Evolutionary conservation across 2,113 vertebrate genomes (phyloP), one percentile per base, ranked within the genome.

Genomic region (Corydoras maculifer): DNA sequence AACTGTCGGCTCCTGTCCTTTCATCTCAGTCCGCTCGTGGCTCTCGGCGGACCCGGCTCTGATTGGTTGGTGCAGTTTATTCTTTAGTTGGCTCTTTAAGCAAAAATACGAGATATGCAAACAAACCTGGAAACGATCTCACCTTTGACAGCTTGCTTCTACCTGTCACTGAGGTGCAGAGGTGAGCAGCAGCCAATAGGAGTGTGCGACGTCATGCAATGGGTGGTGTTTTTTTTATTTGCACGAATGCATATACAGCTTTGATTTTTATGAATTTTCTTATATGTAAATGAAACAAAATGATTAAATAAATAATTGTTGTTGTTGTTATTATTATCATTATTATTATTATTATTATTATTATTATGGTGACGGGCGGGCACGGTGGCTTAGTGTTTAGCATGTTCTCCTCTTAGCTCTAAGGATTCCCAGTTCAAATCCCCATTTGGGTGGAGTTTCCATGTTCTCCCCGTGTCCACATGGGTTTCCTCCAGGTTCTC

Each of bases 181-280:
- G 73, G 77, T 78, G 50, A 12, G 12, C 13, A 25, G 25, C 35
- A 58, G 58, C 74, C 74, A 76, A 76, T 73, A 35, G 50, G 66
- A 49, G 31, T 10, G 58, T 8, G 57, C 5, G 0, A 76, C 70
- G 77, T 79, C 77, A 79, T 66, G 29, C 5, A 30, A 2, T 35
- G 49, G 50, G 65, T 63, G 43, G 9, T 6, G 53, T 57, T 30
- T 10, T 53, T 53, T 53, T 53, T 3, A 12, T 53, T 53, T 53
- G 51, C 51, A 53, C 3, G 51, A 13, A 11, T 53, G 9, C 9
- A 53, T 0, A 14, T 10, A 53, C 13, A 12, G 9, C 51, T 53
- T 6, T 43, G 35, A 43, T 43, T 43, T 5, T 25, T 43, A 4
- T 43, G 35, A 8, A 8, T 43, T 43, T 8, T 1, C 2, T 43